A percentile compares a stretch with the other conserved stretches of the same genome.
Evolutionary conservation across 2,113 vertebrate species (phyloP).

Genomic region (Cochlearius cochlearius): DNA sequence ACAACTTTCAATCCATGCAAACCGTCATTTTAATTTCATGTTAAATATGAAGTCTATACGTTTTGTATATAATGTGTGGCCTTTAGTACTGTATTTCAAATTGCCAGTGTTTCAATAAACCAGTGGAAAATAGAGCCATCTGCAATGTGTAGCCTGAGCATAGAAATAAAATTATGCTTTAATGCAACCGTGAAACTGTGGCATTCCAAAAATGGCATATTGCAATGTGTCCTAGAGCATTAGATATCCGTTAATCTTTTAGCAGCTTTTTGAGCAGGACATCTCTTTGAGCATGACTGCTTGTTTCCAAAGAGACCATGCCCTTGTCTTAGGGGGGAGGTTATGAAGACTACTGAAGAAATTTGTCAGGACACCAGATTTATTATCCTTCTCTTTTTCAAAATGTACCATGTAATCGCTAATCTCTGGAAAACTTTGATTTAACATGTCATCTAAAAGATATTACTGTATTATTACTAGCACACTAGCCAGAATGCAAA

Average conservation of each 20-base stretch:
- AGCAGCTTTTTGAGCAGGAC: constrained; percentile 56
- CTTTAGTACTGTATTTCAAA: not conserved
- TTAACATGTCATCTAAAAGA: constrained; percentile 73
- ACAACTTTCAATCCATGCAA: not conserved
- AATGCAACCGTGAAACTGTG: constrained; percentile 46
- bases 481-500: constrained; percentile 10
- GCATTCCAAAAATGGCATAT: constrained; percentile 65
- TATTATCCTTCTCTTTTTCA: constrained; percentile 64
- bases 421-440: constrained; percentile 77
- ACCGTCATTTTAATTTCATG: not conserved
- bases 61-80: not conserved
- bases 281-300: constrained; percentile 34
- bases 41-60: not conserved
- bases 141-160: not conserved
- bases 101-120: not conserved
- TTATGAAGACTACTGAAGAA: constrained; percentile 59
- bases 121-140: not conserved
- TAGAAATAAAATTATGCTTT: constrained; percentile 44
- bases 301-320: constrained; percentile 39
- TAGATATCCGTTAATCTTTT: constrained; percentile 63
- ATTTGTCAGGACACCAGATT: constrained; percentile 66
- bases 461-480: constrained; percentile 54
- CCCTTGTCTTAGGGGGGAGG: constrained; percentile 9
- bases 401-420: constrained; percentile 72
- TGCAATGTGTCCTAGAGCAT: constrained; percentile 30